A percentile compares a stretch with the other conserved stretches of the same genome.
Evolutionary conservation across 2,888 invertebrate species (phyloP).

Genomic region (Pheosia gnoma): DNA sequence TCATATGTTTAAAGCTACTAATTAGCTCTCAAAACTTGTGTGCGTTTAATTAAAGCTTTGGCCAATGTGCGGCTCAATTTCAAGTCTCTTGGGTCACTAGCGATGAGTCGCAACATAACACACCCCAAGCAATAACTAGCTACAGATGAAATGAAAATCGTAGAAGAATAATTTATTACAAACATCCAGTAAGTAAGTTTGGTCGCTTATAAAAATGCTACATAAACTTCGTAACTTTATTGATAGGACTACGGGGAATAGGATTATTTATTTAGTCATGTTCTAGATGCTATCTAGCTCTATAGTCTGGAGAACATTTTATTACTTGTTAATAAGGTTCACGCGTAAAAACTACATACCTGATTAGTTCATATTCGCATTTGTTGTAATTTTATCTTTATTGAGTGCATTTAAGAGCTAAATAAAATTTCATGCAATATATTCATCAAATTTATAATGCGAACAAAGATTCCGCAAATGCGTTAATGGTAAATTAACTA

Average conservation of each 20-base stretch:
- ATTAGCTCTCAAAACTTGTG: no score
- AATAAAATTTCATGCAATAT: no score
- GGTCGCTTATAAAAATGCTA: slow-evolving; percentile 43
- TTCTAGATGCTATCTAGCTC: slow-evolving; percentile 15
- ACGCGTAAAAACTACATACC: background rate
- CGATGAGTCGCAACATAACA: slow-evolving; percentile 52
- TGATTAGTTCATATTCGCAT: no score
- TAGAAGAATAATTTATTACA: slow-evolving; percentile 49
- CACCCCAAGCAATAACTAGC: slow-evolving; percentile 59
- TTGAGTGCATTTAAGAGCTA: no score
- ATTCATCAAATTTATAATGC: no score
- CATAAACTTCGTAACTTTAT: slow-evolving; percentile 43
- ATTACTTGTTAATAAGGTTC: background rate
- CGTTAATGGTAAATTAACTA: no score
- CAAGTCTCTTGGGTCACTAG: background rate
- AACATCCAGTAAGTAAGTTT: slow-evolving; percentile 32
- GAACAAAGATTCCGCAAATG: no score
- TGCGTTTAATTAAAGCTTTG: background rate
- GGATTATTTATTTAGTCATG: slow-evolving; percentile 35
- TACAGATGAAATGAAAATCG: slow-evolving; percentile 58
- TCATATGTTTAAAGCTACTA: no score
- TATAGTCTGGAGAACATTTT: no score
- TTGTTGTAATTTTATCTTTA: no score
- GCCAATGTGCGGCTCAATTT: background rate
- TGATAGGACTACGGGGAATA: slow-evolving; percentile 33